A percentile compares a stretch with the other conserved stretches of the same genome.
Conservation (phyloP, 1,140 invertebrate genomes). For the Nephotettix cincticeps region DNA sequence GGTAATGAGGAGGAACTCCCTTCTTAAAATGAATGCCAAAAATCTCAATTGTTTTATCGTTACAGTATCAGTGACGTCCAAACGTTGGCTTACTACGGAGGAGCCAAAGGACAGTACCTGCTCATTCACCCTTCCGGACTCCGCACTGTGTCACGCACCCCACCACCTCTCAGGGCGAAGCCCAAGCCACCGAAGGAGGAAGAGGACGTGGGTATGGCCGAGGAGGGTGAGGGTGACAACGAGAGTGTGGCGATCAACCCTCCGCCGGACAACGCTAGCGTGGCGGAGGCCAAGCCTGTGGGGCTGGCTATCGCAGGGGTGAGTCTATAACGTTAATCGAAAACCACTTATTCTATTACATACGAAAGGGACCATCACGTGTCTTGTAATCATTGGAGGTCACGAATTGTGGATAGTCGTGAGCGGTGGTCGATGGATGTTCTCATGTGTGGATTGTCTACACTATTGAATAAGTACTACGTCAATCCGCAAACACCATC, state of each 20-base stretch:
- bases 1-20: too few relatives aligned
- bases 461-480: too few relatives aligned
- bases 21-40: too few relatives aligned
- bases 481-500: too few relatives aligned
- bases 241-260: slow-evolving; percentile 49
- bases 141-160: slow-evolving; percentile 50
- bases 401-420: too few relatives aligned
- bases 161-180: slow-evolving; percentile 42
- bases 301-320: slow-evolving; percentile 55
- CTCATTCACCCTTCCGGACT: slow-evolving; percentile 55
- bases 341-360: too few relatives aligned
- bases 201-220: slow-evolving; percentile 48
- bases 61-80: slow-evolving; percentile 16
- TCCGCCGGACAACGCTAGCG: slow-evolving; percentile 55
- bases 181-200: slow-evolving; percentile 34
- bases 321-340: neutral
- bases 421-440: too few relatives aligned
- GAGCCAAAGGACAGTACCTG: slow-evolving; percentile 61
- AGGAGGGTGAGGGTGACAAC: slow-evolving; percentile 35
- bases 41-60: too few relatives aligned
- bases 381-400: too few relatives aligned
- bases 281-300: slow-evolving; percentile 70
- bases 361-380: too few relatives aligned
- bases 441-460: too few relatives aligned
- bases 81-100: slow-evolving; percentile 61